These are phyloP conservation scores for Ceriagrion tenellum DNA, from an alignment of 2,888 invertebrate species.

Conservation along the genomic window DNA sequence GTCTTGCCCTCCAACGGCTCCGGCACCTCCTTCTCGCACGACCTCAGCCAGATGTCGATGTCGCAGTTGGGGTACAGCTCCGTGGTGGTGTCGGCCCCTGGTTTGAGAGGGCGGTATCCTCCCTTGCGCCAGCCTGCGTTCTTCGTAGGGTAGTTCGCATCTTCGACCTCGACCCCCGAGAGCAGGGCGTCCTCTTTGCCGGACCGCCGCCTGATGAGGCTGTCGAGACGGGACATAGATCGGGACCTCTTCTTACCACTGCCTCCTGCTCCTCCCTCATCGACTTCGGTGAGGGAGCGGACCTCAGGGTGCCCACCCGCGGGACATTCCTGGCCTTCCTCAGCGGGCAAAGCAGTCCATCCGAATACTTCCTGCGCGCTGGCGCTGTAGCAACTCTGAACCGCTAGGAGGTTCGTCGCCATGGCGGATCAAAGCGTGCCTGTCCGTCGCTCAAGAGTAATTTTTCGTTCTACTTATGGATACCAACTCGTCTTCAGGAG, in stretches of 20 bases:
- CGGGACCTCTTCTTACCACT: neutral
- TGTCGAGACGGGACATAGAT: neutral
- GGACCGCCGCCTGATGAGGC: neutral
- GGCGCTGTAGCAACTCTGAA: neutral
- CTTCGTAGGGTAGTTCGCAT: slow-evolving; percentile 31
- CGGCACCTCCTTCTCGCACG: slow-evolving; percentile 87
- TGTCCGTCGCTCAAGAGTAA: neutral
- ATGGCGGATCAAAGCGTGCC: neutral
- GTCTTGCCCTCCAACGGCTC: slow-evolving; percentile 84
- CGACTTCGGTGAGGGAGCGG: neutral
- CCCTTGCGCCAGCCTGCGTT: slow-evolving; percentile 31
- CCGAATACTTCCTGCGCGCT: neutral
- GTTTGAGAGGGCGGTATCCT: neutral
- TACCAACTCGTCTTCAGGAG: neutral
- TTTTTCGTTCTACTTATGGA: neutral
- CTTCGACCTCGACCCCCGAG: neutral
- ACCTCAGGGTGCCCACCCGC: neutral
- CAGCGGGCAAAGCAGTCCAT: neutral
- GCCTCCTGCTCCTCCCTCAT: neutral
- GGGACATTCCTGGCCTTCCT: neutral
- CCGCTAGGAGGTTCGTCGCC: neutral
- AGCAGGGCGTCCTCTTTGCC: neutral
- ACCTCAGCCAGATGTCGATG: slow-evolving; percentile 88
- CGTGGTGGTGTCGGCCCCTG: slow-evolving; percentile 70
- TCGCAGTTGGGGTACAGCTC: slow-evolving; percentile 84